These are phyloP conservation scores for Amaurobius ferox DNA, from an alignment of 2,888 invertebrate genomes.

Conservation along the genomic window DNA sequence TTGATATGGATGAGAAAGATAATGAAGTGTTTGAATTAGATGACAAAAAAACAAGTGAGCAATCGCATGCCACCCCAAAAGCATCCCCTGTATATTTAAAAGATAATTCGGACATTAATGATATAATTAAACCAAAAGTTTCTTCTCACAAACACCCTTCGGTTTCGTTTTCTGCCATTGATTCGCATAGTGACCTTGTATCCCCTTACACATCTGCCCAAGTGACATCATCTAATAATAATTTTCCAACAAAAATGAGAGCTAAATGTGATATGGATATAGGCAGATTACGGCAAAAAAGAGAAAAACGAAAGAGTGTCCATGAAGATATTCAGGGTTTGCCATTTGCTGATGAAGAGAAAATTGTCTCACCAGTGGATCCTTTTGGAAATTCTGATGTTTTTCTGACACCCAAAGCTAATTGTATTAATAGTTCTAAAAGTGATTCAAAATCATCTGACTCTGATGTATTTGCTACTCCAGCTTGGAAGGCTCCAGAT, in stretches of 20 bases:
- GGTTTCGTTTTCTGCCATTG: slow-evolving; percentile 52
- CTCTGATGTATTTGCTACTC: neutral
- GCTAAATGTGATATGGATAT: slow-evolving; percentile 69
- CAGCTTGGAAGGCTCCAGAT: slow-evolving; percentile 48
- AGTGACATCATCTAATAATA: slow-evolving; percentile 13
- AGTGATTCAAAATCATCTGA: neutral
- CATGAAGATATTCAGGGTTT: slow-evolving; percentile 74
- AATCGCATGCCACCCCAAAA: neutral
- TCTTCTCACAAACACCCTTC: slow-evolving; percentile 49
- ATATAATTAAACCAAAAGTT: slow-evolving; percentile 16
- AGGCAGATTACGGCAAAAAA: slow-evolving; percentile 40
- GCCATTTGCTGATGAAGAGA: slow-evolving; percentile 74
- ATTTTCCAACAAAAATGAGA: slow-evolving; percentile 60
- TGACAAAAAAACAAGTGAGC: neutral
- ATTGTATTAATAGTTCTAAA: neutral
- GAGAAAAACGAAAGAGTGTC: slow-evolving; percentile 70
- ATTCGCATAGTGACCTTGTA: slow-evolving; percentile 42
- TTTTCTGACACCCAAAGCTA: slow-evolving; percentile 46
- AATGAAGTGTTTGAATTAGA: slow-evolving; percentile 14
- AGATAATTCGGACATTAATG: neutral
- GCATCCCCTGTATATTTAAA: slow-evolving; percentile 4
- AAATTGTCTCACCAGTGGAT: slow-evolving; percentile 51
- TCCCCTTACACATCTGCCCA: slow-evolving; percentile 60
- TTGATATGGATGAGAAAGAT: slow-evolving; percentile 12
- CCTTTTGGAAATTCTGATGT: slow-evolving; percentile 39